Evolutionary conservation across 2,797 vertebrate species (phyloP).

Genomic region (Toxotes lorentzi): DNA sequence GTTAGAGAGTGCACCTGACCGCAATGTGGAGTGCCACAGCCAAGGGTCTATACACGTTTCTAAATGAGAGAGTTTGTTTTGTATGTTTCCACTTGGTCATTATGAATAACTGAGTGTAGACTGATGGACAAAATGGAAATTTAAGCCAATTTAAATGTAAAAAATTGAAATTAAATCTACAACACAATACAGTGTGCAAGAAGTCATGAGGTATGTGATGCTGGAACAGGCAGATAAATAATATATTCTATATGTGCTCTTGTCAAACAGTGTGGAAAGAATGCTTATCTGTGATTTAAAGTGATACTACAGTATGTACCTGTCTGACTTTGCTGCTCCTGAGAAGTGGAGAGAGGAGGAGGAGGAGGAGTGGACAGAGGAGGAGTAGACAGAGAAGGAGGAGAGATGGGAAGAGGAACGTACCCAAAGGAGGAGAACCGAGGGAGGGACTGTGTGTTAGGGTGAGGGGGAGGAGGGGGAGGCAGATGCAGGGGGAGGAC

Average conservation of each 20-base stretch:
- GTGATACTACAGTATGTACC: conserved; percentile 87
- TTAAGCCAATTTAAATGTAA: no score
- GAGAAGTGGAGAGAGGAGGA: conserved; percentile 85
- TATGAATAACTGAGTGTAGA: no score
- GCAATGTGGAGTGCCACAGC: no score
- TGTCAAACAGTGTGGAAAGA: conserved; percentile 53
- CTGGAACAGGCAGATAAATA: conserved; percentile 10
- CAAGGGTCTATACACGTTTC: no score
- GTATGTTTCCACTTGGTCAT: no score
- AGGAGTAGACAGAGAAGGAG: conserved; percentile 82
- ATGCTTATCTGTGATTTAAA: conserved; percentile 71
- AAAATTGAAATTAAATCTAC: no score
- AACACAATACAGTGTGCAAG: no score
- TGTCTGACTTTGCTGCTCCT: conserved; percentile 90
- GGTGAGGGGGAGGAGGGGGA: conserved; percentile 86
- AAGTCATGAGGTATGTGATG: no score
- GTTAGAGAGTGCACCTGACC: no score
- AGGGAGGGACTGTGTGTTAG: conserved; percentile 86
- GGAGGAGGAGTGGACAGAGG: conserved; percentile 74
- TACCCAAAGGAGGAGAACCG: conserved; percentile 96
- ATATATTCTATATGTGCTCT: conserved; percentile 27
- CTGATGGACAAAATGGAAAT: no score
- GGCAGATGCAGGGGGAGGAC: conserved; percentile 87
- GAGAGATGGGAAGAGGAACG: conserved; percentile 85
- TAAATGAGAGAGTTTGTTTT: no score